These are phyloP conservation scores for Xylota sylvarum DNA, from an alignment of 2,888 invertebrate species.

Conservation along the genomic window DNA sequence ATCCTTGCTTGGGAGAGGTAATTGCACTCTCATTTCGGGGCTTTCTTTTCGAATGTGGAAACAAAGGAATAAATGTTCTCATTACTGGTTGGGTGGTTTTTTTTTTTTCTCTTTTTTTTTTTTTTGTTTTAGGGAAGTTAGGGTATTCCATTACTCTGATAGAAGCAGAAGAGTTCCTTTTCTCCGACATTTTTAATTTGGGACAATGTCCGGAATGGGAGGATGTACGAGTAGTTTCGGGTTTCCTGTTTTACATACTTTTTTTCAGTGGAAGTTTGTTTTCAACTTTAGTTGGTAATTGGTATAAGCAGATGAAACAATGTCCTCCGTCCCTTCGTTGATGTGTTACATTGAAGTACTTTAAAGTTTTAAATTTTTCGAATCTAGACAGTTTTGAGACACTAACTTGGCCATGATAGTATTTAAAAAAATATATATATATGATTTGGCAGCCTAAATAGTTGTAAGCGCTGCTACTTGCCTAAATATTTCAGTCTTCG, in stretches of 20 bases:
- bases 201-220: constrained; percentile 54
- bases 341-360: background rate
- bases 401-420: no score
- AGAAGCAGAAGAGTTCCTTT: constrained; percentile 23
- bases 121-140: constrained; percentile 11
- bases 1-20: constrained; percentile 49
- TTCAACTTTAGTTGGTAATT: constrained; percentile 49
- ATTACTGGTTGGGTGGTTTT: constrained; percentile 48
- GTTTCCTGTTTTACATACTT: constrained; percentile 24
- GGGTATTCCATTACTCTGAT: constrained; percentile 46
- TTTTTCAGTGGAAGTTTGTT: constrained; percentile 45
- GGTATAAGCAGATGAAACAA: constrained; percentile 36
- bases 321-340: constrained; percentile 14
- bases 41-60: constrained; percentile 31
- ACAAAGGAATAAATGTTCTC: constrained; percentile 63
- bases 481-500: no score
- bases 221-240: constrained; percentile 33
- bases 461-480: no score
- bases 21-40: constrained; percentile 57
- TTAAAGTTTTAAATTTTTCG: background rate
- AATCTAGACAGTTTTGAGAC: background rate
- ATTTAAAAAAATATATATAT: no score
- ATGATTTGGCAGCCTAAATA: no score
- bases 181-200: constrained; percentile 56
- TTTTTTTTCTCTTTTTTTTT: constrained; percentile 17